phyloP scores from a whole-genome alignment of 2,797 vertebrate species.

The Scleropages formosus region DNA sequence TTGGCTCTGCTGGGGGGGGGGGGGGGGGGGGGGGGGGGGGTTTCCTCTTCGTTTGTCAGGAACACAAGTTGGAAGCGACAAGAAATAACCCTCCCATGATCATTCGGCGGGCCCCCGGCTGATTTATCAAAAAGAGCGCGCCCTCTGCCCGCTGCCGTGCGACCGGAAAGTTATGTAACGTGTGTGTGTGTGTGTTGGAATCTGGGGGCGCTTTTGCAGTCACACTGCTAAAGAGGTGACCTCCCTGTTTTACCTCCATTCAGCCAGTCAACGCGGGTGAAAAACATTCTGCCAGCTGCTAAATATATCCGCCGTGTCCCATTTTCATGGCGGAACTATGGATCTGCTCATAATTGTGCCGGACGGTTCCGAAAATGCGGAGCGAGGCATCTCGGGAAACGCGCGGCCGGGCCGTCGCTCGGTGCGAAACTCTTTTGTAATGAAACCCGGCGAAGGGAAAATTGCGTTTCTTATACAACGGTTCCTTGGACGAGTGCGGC shows the following conservation, averaged over 20 bases:
- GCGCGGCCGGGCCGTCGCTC: not conserved
- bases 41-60: no score
- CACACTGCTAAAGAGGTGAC: not conserved
- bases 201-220: not conserved
- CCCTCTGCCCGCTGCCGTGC: not conserved
- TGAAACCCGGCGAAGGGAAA: not conserved
- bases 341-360: constrained; percentile 6
- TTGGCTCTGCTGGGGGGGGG: no score
- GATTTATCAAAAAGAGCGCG: not conserved
- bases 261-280: not conserved
- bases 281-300: constrained; percentile 6
- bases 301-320: constrained; percentile 17
- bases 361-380: not conserved
- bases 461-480: not conserved
- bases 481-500: not conserved
- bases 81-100: no score
- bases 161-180: no score
- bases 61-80: no score
- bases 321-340: not conserved
- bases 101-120: no score
- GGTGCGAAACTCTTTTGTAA: not conserved
- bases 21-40: no score
- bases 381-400: not conserved
- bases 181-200: not conserved
- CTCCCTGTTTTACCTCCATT: constrained; percentile 3